These are phyloP conservation scores for Drosophila peninsularis DNA, from an alignment of 2,888 invertebrate genomes.

Conservation along the genomic window DNA sequence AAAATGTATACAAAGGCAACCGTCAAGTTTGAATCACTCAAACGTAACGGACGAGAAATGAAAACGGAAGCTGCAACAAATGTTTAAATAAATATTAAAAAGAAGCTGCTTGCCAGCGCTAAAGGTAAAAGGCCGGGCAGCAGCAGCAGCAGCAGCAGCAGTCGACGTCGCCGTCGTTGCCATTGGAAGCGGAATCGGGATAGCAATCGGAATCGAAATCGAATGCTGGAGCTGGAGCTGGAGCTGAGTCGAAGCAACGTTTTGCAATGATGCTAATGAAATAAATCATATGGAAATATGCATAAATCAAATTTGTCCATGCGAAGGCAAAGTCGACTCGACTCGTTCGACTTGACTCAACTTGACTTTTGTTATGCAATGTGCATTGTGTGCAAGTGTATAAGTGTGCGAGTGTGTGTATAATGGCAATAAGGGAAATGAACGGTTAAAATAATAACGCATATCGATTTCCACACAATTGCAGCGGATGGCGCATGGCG, in stretches of 20 bases:
- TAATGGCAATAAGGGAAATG: slow-evolving; percentile 73
- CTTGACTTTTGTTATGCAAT: slow-evolving; percentile 28
- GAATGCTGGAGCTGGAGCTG: neutral
- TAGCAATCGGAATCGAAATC: slow-evolving; percentile 6
- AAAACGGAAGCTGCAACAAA: slow-evolving; percentile 78
- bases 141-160: neutral
- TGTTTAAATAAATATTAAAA: slow-evolving; percentile 80
- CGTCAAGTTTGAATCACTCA: slow-evolving; percentile 80
- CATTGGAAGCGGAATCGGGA: slow-evolving; percentile 6
- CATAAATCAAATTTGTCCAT: slow-evolving; percentile 74
- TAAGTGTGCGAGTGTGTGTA: slow-evolving; percentile 11
- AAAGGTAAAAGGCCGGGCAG: slow-evolving; percentile 31
- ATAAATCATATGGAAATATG: slow-evolving; percentile 79
- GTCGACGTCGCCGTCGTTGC: slow-evolving; percentile 9
- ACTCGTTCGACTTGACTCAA: slow-evolving; percentile 6
- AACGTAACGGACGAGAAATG: slow-evolving; percentile 79
- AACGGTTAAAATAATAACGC: slow-evolving; percentile 80
- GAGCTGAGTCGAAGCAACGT: slow-evolving; percentile 23
- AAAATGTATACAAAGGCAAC: slow-evolving; percentile 80
- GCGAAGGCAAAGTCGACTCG: slow-evolving; percentile 34
- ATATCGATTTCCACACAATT: slow-evolving; percentile 80
- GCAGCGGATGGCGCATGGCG: slow-evolving; percentile 44
- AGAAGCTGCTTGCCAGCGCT: slow-evolving; percentile 57
- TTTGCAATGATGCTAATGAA: slow-evolving; percentile 73
- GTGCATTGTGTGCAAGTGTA: slow-evolving; percentile 33